Evolutionary conservation across 1,140 invertebrate species (phyloP).

Genomic region (Saxidomus purpurata): DNA sequence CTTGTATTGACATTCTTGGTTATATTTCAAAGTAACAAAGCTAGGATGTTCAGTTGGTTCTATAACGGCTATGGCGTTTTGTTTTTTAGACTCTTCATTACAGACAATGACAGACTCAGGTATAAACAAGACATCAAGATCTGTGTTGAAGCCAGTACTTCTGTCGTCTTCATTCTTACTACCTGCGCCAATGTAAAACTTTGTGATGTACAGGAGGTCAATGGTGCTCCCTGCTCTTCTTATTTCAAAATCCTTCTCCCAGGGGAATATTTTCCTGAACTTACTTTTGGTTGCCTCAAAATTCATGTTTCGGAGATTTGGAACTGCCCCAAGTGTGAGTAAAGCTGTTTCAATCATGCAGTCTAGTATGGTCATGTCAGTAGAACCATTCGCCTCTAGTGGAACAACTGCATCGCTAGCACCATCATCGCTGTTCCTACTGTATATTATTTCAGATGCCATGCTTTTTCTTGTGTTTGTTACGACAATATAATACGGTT

Average conservation of each 20-base stretch:
- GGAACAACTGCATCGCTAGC: too few relatives aligned
- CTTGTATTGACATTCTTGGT: neutral
- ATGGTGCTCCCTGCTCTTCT: conserved; percentile 8
- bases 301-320: neutral
- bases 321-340: neutral
- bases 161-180: neutral
- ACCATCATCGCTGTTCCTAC: too few relatives aligned
- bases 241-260: conserved; percentile 9
- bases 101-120: neutral
- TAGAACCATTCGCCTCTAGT: too few relatives aligned
- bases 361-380: too few relatives aligned
- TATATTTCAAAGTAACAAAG: conserved; percentile 15
- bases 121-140: conserved; percentile 23
- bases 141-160: neutral
- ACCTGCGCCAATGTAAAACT: neutral
- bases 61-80: neutral
- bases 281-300: conserved; percentile 21
- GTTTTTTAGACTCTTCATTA: neutral
- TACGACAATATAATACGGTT: too few relatives aligned
- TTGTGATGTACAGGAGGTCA: neutral
- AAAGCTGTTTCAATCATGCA: too few relatives aligned
- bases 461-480: too few relatives aligned
- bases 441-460: too few relatives aligned
- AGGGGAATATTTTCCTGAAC: conserved; percentile 11
- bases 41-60: neutral